These are phyloP conservation scores for Aegotheles bennettii DNA, from an alignment of 2,113 vertebrate genomes.

Conservation along the genomic window DNA sequence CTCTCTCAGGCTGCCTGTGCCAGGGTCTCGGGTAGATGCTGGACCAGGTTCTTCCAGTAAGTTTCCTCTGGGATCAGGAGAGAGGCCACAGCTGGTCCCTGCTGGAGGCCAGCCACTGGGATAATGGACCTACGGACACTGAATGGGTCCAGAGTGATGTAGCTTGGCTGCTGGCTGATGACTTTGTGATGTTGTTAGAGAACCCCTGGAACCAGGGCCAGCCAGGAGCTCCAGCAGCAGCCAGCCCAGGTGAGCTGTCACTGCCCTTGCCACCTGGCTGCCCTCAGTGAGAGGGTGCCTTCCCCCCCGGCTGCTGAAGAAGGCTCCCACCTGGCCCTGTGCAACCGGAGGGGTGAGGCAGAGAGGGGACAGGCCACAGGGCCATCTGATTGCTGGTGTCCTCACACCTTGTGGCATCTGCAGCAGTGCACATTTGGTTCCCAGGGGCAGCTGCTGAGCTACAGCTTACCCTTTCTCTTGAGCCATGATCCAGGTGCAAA, in stretches of 20 bases:
- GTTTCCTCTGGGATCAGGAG: not conserved
- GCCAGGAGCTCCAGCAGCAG: not conserved
- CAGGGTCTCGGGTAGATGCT: not conserved
- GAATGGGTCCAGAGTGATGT: rapidly evolving
- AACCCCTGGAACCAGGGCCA: not conserved
- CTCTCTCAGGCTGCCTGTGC: not conserved
- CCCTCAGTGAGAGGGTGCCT: rapidly evolving
- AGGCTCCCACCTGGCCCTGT: not conserved
- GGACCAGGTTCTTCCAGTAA: not conserved
- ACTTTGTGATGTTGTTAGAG: not conserved
- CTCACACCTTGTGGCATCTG: not conserved
- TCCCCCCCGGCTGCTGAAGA: not conserved
- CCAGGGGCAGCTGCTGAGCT: not conserved
- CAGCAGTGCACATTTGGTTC: rapidly evolving
- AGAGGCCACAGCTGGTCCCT: not conserved
- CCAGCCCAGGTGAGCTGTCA: not conserved
- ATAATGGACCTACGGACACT: rapidly evolving
- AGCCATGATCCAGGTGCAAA: not conserved
- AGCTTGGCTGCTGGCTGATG: not conserved
- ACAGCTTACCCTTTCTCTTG: not conserved
- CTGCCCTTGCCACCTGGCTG: not conserved
- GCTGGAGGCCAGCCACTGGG: not conserved
- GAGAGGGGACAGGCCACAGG: not conserved
- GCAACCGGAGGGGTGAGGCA: not conserved
- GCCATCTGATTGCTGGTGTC: not conserved